Conservation (phyloP, 2,797 vertebrate species). For the Hoplostethus mediterraneus region DNA sequence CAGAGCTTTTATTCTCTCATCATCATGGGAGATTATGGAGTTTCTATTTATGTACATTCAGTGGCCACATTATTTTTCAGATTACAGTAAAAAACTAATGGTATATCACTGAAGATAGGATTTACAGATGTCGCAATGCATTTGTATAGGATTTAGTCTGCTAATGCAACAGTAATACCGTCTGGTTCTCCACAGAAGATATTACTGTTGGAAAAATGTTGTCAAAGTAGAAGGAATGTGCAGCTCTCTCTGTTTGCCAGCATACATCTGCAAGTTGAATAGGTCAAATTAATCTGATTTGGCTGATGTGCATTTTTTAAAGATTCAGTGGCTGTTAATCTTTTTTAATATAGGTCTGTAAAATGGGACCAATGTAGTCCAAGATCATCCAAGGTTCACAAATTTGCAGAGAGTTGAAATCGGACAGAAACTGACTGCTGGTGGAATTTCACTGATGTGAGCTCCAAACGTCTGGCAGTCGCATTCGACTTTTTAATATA, state of each 20-base stretch:
- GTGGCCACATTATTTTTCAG: slow-evolving; percentile 1
- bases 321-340: neutral
- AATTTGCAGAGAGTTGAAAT: slow-evolving; percentile 28
- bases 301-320: neutral
- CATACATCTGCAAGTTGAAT: slow-evolving; percentile 18
- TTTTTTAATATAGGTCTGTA: neutral
- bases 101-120: slow-evolving; percentile 22
- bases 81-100: slow-evolving; percentile 50
- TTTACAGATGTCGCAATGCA: slow-evolving; percentile 34
- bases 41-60: slow-evolving; percentile 19
- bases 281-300: slow-evolving; percentile 10
- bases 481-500: slow-evolving; percentile 46
- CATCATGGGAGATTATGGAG: slow-evolving; percentile 25
- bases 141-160: slow-evolving; percentile 42
- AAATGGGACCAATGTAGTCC: slow-evolving; percentile 13
- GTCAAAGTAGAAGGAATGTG: slow-evolving; percentile 16
- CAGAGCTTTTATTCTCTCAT: slow-evolving; percentile 23
- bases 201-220: slow-evolving; percentile 23
- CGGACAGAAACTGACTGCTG: slow-evolving; percentile 14
- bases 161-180: neutral
- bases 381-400: slow-evolving; percentile 23
- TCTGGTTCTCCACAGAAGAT: neutral
- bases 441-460: slow-evolving; percentile 34
- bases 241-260: slow-evolving; percentile 3
- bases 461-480: slow-evolving; percentile 41